Percentiles rank a stretch among this genome's conserved stretches.
Conservation (phyloP, 1,140 invertebrate species). For the Whitmania pigra region DNA sequence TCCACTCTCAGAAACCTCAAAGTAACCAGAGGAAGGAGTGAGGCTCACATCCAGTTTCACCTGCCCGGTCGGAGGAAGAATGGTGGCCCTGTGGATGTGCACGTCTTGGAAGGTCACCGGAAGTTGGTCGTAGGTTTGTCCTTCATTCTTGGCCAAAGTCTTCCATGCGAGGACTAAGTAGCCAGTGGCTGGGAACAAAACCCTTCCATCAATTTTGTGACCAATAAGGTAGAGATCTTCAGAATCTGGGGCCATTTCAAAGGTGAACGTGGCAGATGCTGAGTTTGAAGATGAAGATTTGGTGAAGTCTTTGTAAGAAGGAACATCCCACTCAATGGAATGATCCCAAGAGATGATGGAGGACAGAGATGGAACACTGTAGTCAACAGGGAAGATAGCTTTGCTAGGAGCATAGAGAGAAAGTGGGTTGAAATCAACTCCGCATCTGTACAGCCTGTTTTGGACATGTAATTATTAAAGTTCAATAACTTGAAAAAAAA, state of each 20-base stretch:
- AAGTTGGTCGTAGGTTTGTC: slow-evolving; percentile 61
- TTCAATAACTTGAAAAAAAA: background rate
- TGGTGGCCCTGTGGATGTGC: slow-evolving; percentile 76
- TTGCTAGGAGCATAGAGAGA: slow-evolving; percentile 58
- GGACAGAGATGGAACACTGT: slow-evolving; percentile 72
- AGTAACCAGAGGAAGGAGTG: slow-evolving; percentile 71
- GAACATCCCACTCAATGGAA: slow-evolving; percentile 46
- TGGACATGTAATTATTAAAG: slow-evolving; percentile 28
- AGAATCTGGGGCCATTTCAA: slow-evolving; percentile 56
- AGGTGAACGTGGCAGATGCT: slow-evolving; percentile 10
- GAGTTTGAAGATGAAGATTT: slow-evolving; percentile 13
- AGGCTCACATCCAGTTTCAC: slow-evolving; percentile 78
- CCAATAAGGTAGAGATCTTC: slow-evolving; percentile 63
- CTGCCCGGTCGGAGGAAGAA: slow-evolving; percentile 64
- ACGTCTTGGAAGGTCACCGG: slow-evolving; percentile 76
- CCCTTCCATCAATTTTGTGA: slow-evolving; percentile 84
- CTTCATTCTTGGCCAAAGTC: slow-evolving; percentile 70
- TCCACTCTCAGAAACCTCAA: slow-evolving; percentile 79
- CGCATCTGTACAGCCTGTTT: slow-evolving; percentile 60
- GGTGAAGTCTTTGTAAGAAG: slow-evolving; percentile 36
- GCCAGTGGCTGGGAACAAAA: slow-evolving; percentile 87
- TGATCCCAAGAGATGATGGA: slow-evolving; percentile 84
- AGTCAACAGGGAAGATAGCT: slow-evolving; percentile 63
- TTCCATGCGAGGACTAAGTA: slow-evolving; percentile 86
- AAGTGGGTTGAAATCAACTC: slow-evolving; percentile 58